These are phyloP conservation scores for Lycorma delicatula DNA, from an alignment of 1,140 invertebrate species.

Conservation along the genomic window DNA sequence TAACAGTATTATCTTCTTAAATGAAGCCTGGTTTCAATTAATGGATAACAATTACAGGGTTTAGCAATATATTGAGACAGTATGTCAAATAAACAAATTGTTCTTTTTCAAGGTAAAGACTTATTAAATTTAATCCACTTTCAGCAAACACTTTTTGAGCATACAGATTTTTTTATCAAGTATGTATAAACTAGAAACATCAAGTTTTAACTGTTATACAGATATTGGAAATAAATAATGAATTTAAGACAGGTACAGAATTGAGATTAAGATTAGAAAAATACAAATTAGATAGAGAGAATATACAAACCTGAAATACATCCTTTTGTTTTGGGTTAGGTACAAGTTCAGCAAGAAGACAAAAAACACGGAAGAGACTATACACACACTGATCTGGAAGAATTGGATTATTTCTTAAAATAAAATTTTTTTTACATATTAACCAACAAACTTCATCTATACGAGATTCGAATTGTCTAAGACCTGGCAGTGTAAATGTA, in stretches of 20 bases:
- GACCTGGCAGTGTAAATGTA: constrained; percentile 42
- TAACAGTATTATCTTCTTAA: too few species aligned
- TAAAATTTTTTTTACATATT: constrained; percentile 55
- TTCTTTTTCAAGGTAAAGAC: too few species aligned
- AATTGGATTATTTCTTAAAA: constrained; percentile 46
- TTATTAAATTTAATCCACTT: too few species aligned
- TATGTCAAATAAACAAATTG: too few species aligned
- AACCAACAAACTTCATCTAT: constrained; percentile 67
- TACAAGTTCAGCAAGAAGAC: constrained; percentile 59
- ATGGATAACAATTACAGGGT: too few species aligned
- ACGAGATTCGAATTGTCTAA: constrained; percentile 48
- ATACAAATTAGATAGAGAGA: not conserved
- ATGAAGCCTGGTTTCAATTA: too few species aligned
- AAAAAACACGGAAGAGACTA: constrained; percentile 69
- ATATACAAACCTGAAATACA: constrained; percentile 29
- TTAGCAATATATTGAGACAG: too few species aligned
- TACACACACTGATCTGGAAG: constrained; percentile 57
- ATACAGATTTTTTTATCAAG: too few species aligned
- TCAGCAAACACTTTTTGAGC: too few species aligned
- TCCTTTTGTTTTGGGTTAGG: constrained; percentile 36
- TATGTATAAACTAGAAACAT: too few species aligned
- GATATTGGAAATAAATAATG: too few species aligned
- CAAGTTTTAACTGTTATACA: too few species aligned
- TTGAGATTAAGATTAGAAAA: not conserved
- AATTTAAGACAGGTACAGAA: not conserved